Evolutionary conservation across 2,888 invertebrate species (phyloP), one percentile per base, ranked within the genome.

Genomic region (Isotomurus palustris): DNA sequence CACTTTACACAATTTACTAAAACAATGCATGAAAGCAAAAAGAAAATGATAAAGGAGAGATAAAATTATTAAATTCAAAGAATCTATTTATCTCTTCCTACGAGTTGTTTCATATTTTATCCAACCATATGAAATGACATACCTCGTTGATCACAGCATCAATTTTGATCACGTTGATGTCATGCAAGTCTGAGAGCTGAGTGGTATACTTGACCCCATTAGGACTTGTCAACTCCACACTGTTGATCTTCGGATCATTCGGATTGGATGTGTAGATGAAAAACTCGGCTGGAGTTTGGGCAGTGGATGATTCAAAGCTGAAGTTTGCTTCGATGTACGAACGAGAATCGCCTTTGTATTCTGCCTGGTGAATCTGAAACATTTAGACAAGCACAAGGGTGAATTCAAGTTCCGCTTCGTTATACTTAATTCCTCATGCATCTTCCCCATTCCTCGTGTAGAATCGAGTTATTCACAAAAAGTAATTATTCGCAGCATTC

Each of bases 201-300:
- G 69, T 69, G 36, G 67, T 69, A 53, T 58, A 69, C 45, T 61
- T 62, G 35, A 56, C 53, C 52, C 67, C 67, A 54, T 59, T 66
- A 36, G 69, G 69, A 63, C 66, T 67, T 48, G 64, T 64, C 58
- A 69, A 45, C 52, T 69, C 69, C 56, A 69, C 66, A 41, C 66
- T 64, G 29, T 45, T 45, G 27, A 45, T 45, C 53, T 67, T 67
- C 12, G 67, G 69, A 58, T 69, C 67, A 55, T 66, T 66, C 35
- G 69, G 69, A 56, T 67, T 69, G 41, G 63, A 56, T 22, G 64
- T 66, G 64, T 64, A 67, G 56, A 69, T 69, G 57, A 69, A 69
- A 55, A 69, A 67, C 52, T 69, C 69, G 19, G 66, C 67, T 44
- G 67, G 67, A 44, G 54, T 61, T 52, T 66, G 66, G 14, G 64